Percentiles rank a stretch among this genome's conserved stretches.
Evolutionary conservation across 2,113 vertebrate genomes (phyloP).

Genomic region (Hystrix cristata): DNA sequence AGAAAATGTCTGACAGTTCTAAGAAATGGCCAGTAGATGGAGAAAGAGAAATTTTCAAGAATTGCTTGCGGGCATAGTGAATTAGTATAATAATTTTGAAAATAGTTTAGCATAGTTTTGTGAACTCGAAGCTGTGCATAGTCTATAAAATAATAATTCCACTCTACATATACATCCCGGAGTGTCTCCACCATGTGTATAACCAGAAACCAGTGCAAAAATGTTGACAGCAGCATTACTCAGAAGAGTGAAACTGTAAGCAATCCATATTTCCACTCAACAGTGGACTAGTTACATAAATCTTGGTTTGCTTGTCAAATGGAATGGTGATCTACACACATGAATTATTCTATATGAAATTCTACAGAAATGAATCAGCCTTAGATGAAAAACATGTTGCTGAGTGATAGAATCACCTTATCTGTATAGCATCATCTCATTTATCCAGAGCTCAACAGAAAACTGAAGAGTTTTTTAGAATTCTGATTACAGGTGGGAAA

Average conservation of each 20-base stretch:
- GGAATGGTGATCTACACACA: not conserved
- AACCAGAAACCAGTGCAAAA: not conserved
- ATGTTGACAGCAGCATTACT: not conserved
- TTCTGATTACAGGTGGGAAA: not conserved
- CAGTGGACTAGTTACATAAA: not conserved
- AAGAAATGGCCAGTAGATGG: constrained; percentile 31
- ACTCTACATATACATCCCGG: not conserved
- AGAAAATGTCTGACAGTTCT: not conserved
- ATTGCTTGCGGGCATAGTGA: not conserved
- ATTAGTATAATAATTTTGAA: not conserved
- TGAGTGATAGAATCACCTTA: not conserved
- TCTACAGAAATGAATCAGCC: not conserved
- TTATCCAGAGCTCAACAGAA: not conserved
- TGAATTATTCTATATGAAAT: not conserved
- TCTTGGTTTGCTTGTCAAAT: not conserved
- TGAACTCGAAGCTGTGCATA: not conserved
- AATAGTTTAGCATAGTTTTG: not conserved
- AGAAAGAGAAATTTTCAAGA: constrained; percentile 1
- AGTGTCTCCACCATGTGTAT: not conserved
- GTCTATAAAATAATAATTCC: not conserved
- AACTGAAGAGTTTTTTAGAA: not conserved
- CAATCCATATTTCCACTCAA: not conserved
- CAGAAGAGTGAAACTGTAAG: not conserved
- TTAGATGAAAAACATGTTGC: not conserved
- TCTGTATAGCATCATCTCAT: not conserved